Evolutionary conservation across 64 coral and sea anemone species (phyloP).

Genomic region (Montipora capricornis): DNA sequence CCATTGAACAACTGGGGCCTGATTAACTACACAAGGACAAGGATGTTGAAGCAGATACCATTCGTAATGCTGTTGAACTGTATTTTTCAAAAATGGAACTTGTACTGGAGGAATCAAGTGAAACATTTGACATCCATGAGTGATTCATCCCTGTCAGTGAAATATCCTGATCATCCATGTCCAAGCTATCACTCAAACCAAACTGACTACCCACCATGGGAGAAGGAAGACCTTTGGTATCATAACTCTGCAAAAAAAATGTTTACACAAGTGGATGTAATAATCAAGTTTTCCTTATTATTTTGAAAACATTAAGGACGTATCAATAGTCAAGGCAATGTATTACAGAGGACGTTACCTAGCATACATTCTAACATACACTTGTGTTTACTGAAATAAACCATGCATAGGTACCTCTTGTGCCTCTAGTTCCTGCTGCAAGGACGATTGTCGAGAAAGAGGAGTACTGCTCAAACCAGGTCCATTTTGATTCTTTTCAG

Average conservation of each 20-base stretch:
- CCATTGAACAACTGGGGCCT: too few relatives aligned
- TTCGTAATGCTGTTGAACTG: slow-evolving; percentile 56
- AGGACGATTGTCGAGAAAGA: slow-evolving; percentile 8
- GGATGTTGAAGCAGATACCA: neutral
- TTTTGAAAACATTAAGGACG: neutral
- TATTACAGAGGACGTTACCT: too few relatives aligned
- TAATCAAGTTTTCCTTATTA: neutral
- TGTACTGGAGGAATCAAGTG: slow-evolving; percentile 38
- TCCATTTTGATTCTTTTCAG: slow-evolving; percentile 19
- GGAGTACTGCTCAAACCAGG: slow-evolving; percentile 9
- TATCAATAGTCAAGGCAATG: too few relatives aligned
- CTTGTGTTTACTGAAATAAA: too few relatives aligned
- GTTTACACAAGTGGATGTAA: neutral
- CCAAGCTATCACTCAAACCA: slow-evolving; percentile 41
- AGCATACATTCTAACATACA: too few relatives aligned
- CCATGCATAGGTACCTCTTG: neutral
- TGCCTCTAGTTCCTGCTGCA: slow-evolving; percentile 33
- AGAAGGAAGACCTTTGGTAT: slow-evolving; percentile 64
- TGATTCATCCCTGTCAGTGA: slow-evolving; percentile 26
- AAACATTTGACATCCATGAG: slow-evolving; percentile 41
- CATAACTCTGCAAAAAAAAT: slow-evolving; percentile 7
- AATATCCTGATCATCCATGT: neutral
- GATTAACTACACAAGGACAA: neutral
- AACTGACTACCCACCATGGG: slow-evolving; percentile 48
- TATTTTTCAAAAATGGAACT: slow-evolving; percentile 66